phyloP scores from a whole-genome alignment of 2,888 invertebrate genomes.

The Tipula confusa region DNA sequence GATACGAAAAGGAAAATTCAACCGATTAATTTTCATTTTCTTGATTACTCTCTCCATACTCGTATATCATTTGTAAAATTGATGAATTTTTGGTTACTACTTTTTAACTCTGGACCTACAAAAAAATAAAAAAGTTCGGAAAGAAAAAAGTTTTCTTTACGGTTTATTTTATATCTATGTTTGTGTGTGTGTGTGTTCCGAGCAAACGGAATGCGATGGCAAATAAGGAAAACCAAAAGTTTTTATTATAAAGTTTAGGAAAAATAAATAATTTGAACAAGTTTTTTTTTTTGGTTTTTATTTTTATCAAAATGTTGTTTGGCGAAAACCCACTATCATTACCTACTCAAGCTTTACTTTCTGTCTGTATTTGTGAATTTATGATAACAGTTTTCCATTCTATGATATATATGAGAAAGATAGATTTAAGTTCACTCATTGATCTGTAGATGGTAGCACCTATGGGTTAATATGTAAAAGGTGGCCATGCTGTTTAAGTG shows the following conservation, averaged over 20 bases:
- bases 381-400: not conserved
- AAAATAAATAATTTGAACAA: conserved; percentile 12
- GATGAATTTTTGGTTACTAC: not conserved
- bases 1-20: not conserved
- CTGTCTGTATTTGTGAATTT: not conserved
- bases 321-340: not conserved
- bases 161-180: not conserved
- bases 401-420: no score
- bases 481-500: no score
- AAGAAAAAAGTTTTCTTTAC: not conserved
- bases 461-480: no score
- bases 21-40: not conserved
- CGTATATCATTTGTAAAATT: not conserved
- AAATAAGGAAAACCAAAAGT: not conserved
- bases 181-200: not conserved
- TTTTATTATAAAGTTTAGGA: not conserved
- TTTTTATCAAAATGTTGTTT: not conserved
- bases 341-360: not conserved
- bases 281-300: not conserved
- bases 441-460: no score
- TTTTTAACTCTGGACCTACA: not conserved
- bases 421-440: no score
- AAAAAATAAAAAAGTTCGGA: not conserved
- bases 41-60: not conserved
- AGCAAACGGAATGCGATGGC: not conserved